These are phyloP conservation scores for Scaptomyza parva DNA, from an alignment of 2,888 invertebrate species.

Conservation along the genomic window DNA sequence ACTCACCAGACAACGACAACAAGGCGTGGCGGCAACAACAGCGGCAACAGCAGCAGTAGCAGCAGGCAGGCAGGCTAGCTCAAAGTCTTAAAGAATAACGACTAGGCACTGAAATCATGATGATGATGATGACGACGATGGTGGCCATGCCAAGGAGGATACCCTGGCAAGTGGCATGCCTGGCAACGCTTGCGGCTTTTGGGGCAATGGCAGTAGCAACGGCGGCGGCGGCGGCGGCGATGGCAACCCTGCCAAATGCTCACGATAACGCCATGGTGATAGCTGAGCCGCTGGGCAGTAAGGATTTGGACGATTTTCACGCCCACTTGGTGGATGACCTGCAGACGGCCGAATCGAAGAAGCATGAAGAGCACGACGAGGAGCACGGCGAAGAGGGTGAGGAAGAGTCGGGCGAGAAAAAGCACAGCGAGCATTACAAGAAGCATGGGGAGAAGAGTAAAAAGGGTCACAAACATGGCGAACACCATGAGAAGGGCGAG, in stretches of 20 bases:
- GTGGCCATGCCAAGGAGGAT: constrained; percentile 35
- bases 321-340: constrained; percentile 75
- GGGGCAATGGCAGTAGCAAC: constrained; percentile 29
- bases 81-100: constrained; percentile 41
- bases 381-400: constrained; percentile 75
- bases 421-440: constrained; percentile 88
- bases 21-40: constrained; percentile 63
- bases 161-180: constrained; percentile 64
- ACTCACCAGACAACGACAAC: constrained; percentile 63
- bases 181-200: constrained; percentile 49
- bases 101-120: constrained; percentile 35
- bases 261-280: constrained; percentile 63
- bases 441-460: constrained; percentile 90
- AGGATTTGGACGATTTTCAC: constrained; percentile 55
- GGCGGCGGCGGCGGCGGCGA: constrained; percentile 26
- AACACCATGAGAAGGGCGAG: constrained; percentile 88
- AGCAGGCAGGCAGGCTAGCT: constrained; percentile 28
- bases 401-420: constrained; percentile 89
- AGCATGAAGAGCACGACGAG: constrained; percentile 70
- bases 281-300: constrained; percentile 45
- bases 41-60: constrained; percentile 26
- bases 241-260: constrained; percentile 53
- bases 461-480: constrained; percentile 89
- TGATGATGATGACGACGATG: neutral
- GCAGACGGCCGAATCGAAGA: constrained; percentile 82